phyloP scores from a whole-genome alignment of 2,888 invertebrate species.

The Dryococelus australis region DNA sequence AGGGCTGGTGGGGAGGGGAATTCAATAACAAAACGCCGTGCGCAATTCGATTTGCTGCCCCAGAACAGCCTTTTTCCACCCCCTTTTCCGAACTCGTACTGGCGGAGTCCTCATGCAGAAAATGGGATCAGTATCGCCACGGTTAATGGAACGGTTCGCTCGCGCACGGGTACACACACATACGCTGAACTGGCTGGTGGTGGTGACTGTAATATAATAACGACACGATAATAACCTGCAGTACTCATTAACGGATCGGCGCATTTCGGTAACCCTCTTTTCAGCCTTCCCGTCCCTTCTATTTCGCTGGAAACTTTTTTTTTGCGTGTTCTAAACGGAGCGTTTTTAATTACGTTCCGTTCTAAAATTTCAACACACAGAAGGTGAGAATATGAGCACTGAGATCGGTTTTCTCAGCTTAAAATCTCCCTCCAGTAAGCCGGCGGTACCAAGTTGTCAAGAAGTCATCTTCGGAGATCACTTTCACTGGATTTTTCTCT shows the following conservation, averaged over 20 bases:
- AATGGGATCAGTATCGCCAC: slow-evolving; percentile 16
- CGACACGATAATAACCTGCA: slow-evolving; percentile 16
- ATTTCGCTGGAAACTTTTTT: background rate
- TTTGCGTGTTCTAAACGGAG: background rate
- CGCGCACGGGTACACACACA: background rate
- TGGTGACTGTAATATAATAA: slow-evolving; percentile 6
- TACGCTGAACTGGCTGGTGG: background rate
- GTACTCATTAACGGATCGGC: background rate
- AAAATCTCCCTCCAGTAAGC: too few species aligned
- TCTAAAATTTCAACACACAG: background rate
- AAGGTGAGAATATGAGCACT: too few species aligned
- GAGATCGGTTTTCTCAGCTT: too few species aligned
- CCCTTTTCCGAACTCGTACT: background rate
- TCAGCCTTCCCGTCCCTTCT: background rate
- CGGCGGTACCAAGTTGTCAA: too few species aligned
- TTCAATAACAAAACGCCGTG: slow-evolving; percentile 16
- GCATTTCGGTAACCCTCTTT: background rate
- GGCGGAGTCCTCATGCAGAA: background rate
- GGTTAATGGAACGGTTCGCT: slow-evolving; percentile 10
- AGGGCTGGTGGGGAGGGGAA: slow-evolving; percentile 5
- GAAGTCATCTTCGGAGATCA: too few species aligned
- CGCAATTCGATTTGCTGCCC: slow-evolving; percentile 16
- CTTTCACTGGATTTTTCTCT: too few species aligned
- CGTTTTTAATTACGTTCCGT: background rate
- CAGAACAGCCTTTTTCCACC: background rate